phyloP scores from a whole-genome alignment of 1,140 invertebrate species.

The Drosophila nebulosa region DNA sequence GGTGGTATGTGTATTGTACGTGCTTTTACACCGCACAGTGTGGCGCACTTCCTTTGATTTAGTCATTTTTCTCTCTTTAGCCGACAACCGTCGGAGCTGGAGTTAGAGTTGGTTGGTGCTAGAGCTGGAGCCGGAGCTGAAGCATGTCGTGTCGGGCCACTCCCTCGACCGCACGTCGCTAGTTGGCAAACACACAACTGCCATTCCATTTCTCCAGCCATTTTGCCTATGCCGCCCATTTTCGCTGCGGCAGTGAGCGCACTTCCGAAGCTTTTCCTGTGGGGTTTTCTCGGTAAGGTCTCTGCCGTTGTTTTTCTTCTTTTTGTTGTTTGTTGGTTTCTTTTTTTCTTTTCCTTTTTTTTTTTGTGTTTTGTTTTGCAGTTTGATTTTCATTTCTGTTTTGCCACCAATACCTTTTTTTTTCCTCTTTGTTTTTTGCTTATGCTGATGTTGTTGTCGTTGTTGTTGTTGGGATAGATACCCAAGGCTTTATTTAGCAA shows the following conservation, averaged over 20 bases:
- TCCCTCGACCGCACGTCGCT: slow-evolving; percentile 34
- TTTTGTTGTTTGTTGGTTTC: slow-evolving; percentile 21
- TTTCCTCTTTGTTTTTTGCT: too few species aligned
- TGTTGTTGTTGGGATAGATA: slow-evolving; percentile 25
- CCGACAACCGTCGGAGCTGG: slow-evolving; percentile 50
- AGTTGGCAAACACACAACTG: slow-evolving; percentile 26
- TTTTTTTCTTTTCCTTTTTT: slow-evolving; percentile 21
- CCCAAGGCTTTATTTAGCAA: slow-evolving; percentile 52
- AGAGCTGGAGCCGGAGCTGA: slow-evolving; percentile 18
- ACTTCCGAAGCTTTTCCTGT: slow-evolving; percentile 72
- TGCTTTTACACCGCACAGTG: slow-evolving; percentile 73
- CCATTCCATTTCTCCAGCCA: background rate
- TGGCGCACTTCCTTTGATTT: slow-evolving; percentile 80
- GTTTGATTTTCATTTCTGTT: slow-evolving; percentile 74
- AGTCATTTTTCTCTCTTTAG: slow-evolving; percentile 80
- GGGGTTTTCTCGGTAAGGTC: slow-evolving; percentile 34
- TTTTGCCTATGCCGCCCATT: slow-evolving; percentile 5
- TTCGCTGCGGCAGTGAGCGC: slow-evolving; percentile 66
- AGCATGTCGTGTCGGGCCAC: slow-evolving; percentile 50
- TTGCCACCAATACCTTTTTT: slow-evolving; percentile 71
- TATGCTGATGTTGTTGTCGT: too few species aligned
- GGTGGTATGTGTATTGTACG: slow-evolving; percentile 56
- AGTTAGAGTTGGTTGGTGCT: background rate
- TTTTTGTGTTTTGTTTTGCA: slow-evolving; percentile 42
- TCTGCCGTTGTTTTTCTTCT: slow-evolving; percentile 29